Evolutionary conservation across 2,113 vertebrate species (phyloP).

Genomic region (Galeopterus variegatus): DNA sequence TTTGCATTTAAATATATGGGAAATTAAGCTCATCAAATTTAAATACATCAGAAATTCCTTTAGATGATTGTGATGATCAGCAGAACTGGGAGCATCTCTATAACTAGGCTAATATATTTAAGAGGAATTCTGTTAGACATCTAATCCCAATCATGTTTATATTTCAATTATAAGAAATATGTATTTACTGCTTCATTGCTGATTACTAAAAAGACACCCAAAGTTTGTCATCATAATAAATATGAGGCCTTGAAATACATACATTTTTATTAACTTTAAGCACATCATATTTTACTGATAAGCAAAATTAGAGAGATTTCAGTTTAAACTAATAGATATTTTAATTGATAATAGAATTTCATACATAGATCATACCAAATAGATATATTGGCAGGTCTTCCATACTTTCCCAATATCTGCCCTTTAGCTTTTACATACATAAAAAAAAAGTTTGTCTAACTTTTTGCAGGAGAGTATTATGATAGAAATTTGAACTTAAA

Average conservation of each 20-base stretch:
- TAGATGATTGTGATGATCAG: background rate
- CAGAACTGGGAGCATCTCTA: background rate
- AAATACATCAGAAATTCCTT: background rate
- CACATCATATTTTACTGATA: background rate
- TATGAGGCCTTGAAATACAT: background rate
- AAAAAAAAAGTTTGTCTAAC: background rate
- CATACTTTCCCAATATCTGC: background rate
- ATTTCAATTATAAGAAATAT: slow-evolving; percentile 16
- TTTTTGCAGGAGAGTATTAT: background rate
- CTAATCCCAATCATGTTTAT: background rate
- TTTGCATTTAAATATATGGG: background rate
- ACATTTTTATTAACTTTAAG: background rate
- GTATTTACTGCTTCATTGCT: background rate
- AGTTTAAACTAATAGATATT: background rate
- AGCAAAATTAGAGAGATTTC: background rate
- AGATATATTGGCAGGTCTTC: background rate
- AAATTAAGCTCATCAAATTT: background rate
- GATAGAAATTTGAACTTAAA: slow-evolving; percentile 18
- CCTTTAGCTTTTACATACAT: background rate
- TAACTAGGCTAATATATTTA: background rate
- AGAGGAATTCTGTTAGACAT: background rate
- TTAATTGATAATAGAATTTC: background rate
- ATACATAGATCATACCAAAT: background rate
- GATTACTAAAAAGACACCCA: background rate
- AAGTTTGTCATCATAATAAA: background rate